phyloP scores from a whole-genome alignment of 2,888 invertebrate species.

The Temnothorax ravouxi region DNA sequence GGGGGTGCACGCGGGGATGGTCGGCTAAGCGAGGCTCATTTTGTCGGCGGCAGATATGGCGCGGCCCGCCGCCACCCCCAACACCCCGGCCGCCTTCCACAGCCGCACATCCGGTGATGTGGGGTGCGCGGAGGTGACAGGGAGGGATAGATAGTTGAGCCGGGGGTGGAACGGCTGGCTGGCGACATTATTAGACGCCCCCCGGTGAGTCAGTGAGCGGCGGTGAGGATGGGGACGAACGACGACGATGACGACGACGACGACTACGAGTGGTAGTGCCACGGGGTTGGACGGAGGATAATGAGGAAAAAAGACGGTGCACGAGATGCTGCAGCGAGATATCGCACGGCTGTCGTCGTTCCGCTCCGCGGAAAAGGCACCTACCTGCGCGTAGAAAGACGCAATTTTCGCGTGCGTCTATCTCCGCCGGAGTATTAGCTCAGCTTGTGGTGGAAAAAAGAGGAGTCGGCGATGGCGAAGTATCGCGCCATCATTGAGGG shows the following conservation, averaged over 20 bases:
- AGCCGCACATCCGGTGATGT: conserved; percentile 49
- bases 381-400: conserved; percentile 67
- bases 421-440: conserved; percentile 47
- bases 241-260: conserved; percentile 54
- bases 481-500: not conserved
- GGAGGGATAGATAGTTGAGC: conserved; percentile 68
- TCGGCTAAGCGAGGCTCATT: conserved; percentile 85
- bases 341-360: conserved; percentile 69
- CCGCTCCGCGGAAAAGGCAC: conserved; percentile 65
- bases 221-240: conserved; percentile 72
- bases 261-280: not conserved
- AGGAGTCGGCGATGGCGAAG: not conserved
- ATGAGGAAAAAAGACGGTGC: conserved; percentile 76
- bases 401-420: conserved; percentile 74
- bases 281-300: conserved; percentile 56
- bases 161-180: conserved; percentile 83
- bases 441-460: conserved; percentile 25
- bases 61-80: conserved; percentile 66
- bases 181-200: conserved; percentile 87
- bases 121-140: conserved; percentile 58
- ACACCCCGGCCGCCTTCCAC: conserved; percentile 58
- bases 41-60: conserved; percentile 83
- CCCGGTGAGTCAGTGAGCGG: conserved; percentile 81
- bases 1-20: conserved; percentile 70
- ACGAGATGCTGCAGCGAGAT: conserved; percentile 69